Evolutionary conservation across 1,140 invertebrate species (phyloP).

Genomic region (Glossosoma conforme): DNA sequence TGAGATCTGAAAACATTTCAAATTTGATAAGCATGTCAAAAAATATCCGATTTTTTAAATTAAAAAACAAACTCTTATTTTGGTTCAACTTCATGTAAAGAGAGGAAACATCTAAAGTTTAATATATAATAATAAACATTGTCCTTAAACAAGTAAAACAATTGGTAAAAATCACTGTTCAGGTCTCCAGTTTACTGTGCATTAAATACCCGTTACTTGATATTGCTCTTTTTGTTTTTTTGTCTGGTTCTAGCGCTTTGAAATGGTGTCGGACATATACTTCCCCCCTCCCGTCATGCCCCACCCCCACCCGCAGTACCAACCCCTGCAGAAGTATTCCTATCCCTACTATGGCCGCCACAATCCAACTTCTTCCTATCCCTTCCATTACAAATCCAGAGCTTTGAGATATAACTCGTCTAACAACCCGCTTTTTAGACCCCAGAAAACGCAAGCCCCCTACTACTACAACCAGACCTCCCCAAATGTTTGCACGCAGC

Average conservation of each 20-base stretch:
- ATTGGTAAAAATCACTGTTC: too few species aligned
- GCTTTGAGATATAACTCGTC: constrained; percentile 15
- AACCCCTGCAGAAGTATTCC: constrained; percentile 27
- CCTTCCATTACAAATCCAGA: constrained; percentile 34
- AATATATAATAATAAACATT: too few species aligned
- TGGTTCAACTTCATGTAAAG: too few species aligned
- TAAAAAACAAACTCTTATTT: too few species aligned
- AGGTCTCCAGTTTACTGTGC: too few species aligned
- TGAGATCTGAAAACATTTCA: too few species aligned
- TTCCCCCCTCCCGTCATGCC: constrained; percentile 41
- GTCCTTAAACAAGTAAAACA: too few species aligned
- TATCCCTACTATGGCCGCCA: constrained; percentile 41
- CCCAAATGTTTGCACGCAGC: constrained; percentile 9
- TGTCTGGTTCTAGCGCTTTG: constrained; percentile 58
- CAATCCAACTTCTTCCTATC: constrained; percentile 42
- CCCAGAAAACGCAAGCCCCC: constrained; percentile 9
- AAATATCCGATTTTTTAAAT: too few species aligned
- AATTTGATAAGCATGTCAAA: too few species aligned
- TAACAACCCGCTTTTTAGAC: constrained; percentile 16
- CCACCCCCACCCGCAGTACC: constrained; percentile 34
- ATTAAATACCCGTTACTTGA: too few species aligned
- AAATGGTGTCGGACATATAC: constrained; percentile 70
- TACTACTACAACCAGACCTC: constrained; percentile 27
- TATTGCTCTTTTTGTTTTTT: constrained; percentile 25
- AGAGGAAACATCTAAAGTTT: too few species aligned